A percentile compares a stretch with the other conserved stretches of the same genome.
These are phyloP conservation scores for Drosophila virilis DNA, from an alignment of 1,140 invertebrate species.

Conservation along the genomic window DNA sequence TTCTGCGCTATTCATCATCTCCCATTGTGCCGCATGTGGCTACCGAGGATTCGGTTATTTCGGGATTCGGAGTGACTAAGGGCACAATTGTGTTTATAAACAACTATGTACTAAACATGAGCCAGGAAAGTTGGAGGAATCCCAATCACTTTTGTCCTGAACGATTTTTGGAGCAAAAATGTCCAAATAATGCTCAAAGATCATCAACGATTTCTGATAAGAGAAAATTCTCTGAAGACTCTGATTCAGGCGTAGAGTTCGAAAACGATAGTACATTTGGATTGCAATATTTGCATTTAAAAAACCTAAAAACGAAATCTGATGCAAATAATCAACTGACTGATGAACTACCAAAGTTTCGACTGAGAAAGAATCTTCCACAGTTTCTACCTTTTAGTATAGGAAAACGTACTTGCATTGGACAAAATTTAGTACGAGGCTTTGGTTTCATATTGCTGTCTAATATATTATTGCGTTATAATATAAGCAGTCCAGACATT, in stretches of 20 bases:
- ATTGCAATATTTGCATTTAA: background rate
- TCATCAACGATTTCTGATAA: background rate
- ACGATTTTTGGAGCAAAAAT: conserved; percentile 86
- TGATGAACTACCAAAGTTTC: background rate
- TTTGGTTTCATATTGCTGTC: conserved; percentile 90
- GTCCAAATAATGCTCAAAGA: background rate
- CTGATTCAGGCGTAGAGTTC: conserved; percentile 45
- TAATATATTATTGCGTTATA: conserved; percentile 90
- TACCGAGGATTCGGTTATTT: conserved; percentile 89
- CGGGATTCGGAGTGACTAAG: conserved; percentile 90
- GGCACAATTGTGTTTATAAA: conserved; percentile 95
- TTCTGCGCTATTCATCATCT: conserved; percentile 91
- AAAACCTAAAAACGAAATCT: background rate
- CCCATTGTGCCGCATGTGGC: conserved; percentile 96
- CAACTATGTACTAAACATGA: conserved; percentile 93
- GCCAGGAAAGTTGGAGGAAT: conserved; percentile 89
- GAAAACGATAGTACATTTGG: conserved; percentile 10
- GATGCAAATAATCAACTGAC: background rate
- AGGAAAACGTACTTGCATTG: conserved; percentile 94
- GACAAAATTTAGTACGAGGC: conserved; percentile 92
- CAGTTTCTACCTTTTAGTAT: conserved; percentile 95
- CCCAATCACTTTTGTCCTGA: conserved; percentile 90
- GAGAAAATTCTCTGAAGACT: conserved; percentile 6
- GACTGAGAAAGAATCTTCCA: conserved; percentile 86
- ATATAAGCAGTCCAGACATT: conserved; percentile 86